Percentiles rank a stretch among this genome's conserved stretches.
Evolutionary conservation across 35 echinoderm and acorn worm species (phyloP).

Genomic region (Heliocidaris tuberculata): DNA sequence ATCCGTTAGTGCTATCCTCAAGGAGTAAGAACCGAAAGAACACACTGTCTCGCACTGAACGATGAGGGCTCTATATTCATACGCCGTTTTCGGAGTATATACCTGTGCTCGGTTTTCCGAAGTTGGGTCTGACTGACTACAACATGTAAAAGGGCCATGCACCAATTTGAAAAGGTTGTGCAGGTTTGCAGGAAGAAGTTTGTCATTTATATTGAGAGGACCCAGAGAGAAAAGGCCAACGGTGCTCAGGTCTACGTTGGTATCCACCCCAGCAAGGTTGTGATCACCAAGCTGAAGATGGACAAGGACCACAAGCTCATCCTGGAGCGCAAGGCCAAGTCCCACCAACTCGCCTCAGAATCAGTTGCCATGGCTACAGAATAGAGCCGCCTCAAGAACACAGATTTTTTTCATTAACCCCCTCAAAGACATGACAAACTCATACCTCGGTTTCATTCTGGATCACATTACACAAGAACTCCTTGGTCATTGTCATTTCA

Average conservation of each 20-base stretch:
- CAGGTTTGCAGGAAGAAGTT: constrained; percentile 98
- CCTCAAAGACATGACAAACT: not conserved
- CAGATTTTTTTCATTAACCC: not conserved
- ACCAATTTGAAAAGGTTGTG: too few relatives aligned
- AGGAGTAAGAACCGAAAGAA: constrained; percentile 99
- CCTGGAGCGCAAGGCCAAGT: constrained; percentile 70
- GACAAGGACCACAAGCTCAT: constrained; percentile 97
- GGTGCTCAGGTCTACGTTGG: constrained; percentile 91
- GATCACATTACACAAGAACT: not conserved
- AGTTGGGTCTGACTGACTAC: constrained; percentile 75
- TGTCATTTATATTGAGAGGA: constrained; percentile 98
- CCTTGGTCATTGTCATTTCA: not conserved
- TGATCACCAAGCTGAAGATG: constrained; percentile 95
- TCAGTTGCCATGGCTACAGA: constrained; percentile 84
- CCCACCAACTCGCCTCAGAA: constrained; percentile 64
- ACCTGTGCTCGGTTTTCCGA: constrained; percentile 91
- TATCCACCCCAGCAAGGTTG: constrained; percentile 98
- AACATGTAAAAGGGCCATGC: too few relatives aligned
- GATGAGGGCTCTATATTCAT: too few relatives aligned
- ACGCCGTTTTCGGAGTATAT: too few relatives aligned
- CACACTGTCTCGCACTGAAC: constrained; percentile 89
- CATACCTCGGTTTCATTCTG: not conserved
- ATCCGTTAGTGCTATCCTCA: constrained; percentile 87
- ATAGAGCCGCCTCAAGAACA: constrained; percentile 6
- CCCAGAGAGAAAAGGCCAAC: constrained; percentile 97